Evolutionary conservation across 2,888 invertebrate genomes (phyloP).

Genomic region (Scaptomyza polygonia): DNA sequence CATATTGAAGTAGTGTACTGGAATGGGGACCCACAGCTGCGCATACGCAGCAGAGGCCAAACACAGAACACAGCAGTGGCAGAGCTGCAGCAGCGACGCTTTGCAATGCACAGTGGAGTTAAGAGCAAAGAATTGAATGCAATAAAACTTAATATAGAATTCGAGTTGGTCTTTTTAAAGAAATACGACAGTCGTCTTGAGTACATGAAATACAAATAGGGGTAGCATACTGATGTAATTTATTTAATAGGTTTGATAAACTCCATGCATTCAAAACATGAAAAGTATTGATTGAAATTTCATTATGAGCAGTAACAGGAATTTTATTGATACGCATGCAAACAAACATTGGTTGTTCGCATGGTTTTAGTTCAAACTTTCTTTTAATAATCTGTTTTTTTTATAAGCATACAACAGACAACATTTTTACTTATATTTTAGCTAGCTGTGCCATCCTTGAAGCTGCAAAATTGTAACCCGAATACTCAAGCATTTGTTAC

Average conservation of each 20-base stretch:
- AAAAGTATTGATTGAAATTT: no score
- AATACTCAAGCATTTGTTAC: neutral
- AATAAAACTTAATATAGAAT: neutral
- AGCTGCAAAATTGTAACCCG: neutral
- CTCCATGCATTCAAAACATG: no score
- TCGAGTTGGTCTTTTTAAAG: neutral
- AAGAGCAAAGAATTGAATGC: neutral
- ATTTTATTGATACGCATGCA: no score
- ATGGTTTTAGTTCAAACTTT: no score
- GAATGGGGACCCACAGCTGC: conserved; percentile 54
- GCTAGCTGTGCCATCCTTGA: neutral
- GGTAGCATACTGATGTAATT: no score
- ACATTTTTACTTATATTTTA: no score
- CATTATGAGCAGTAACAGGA: no score
- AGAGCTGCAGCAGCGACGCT: conserved; percentile 37
- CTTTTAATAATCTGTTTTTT: no score
- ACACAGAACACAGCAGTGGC: conserved; percentile 24
- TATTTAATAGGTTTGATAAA: no score
- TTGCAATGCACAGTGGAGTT: conserved; percentile 32
- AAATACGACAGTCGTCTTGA: neutral
- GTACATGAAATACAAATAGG: no score
- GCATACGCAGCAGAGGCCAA: conserved; percentile 56
- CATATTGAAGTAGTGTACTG: conserved; percentile 16
- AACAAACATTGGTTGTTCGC: no score
- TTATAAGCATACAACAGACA: no score